Evolutionary conservation across 1,140 invertebrate species (phyloP).

Genomic region (Octopus sinensis): DNA sequence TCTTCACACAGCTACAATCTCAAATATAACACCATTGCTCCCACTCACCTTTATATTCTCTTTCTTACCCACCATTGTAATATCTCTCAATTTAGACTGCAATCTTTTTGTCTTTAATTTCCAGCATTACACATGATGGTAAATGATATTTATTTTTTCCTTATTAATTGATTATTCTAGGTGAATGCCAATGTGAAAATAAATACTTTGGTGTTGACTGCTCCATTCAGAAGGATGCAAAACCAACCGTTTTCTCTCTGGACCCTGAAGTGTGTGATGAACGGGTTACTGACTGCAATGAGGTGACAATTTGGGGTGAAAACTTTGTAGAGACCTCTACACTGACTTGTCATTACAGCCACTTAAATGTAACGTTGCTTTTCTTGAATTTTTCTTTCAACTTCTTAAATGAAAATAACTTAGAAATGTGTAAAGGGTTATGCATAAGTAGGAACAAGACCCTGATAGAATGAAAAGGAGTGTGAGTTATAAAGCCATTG

Average conservation of each 20-base stretch:
- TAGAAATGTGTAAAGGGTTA: too few species aligned
- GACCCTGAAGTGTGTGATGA: conserved; percentile 28
- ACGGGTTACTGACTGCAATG: conserved; percentile 20
- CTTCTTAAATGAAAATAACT: too few species aligned
- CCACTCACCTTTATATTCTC: too few species aligned
- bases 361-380: conserved; percentile 25
- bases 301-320: conserved; percentile 28
- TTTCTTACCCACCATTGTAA: too few species aligned
- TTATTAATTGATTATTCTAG: conserved; percentile 22
- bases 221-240: conserved; percentile 20
- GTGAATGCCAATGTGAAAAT: conserved; percentile 29
- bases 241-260: conserved; percentile 25
- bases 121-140: too few species aligned
- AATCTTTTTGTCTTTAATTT: too few species aligned
- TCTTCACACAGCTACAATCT: too few species aligned
- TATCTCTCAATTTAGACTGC: too few species aligned
- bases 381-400: background rate
- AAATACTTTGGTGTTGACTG: conserved; percentile 35
- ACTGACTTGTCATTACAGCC: conserved; percentile 30
- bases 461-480: too few species aligned
- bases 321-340: conserved; percentile 31
- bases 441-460: too few species aligned
- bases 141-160: background rate
- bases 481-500: too few species aligned
- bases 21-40: too few species aligned